Evolutionary conservation across 2,797 vertebrate species (phyloP), one percentile per base, ranked within the genome.

Genomic region (Micropoecilia bifurca): DNA sequence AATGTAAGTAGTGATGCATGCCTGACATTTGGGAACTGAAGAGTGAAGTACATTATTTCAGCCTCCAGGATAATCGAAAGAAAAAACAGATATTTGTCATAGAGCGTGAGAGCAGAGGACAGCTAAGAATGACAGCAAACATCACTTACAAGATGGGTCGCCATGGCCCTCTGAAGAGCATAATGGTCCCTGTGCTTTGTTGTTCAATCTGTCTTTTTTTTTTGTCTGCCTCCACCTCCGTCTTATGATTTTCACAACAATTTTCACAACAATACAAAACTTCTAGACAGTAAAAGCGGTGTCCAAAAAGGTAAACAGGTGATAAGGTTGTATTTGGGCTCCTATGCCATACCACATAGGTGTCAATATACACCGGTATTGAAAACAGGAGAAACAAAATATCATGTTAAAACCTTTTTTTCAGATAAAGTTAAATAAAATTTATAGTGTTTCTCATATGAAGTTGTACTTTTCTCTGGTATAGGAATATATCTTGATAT

Each of bases 51-150:
- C 81, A 86, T 93, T 88, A 88, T 88, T 92, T 91, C 84, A 87
- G 83, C 84, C 87, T 77, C 83, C 28, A 76, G 82, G 87, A 92
- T 87, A 90, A 90, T 86, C 30, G 84, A 90, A 79, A 85, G 79
- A 82, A 80, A 87, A 90, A 92, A 94, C 86, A 90, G 79, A 91
- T 88, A 93, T 93, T 93, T 92, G 82, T 93, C 88, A 88, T 84
- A 77, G 69, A 80, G 85, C 75, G 57, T 83, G 83, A 78, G 87
- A 89, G 86, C 86, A 84, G 79, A 90, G 85, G 88, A 88, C 79
- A 20, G 79, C 68, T 8, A 78, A 79, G 82, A 89, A 90, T 82
- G 88, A 39, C 79, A 80, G 75, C 74, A 68, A 75, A 87, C 87
- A 90, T 93, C 83, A 50, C 84, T 91, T 91, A 89, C 79, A 83